Conservation (phyloP, 2,797 vertebrate species). For the Nannoperca obscura region DNA sequence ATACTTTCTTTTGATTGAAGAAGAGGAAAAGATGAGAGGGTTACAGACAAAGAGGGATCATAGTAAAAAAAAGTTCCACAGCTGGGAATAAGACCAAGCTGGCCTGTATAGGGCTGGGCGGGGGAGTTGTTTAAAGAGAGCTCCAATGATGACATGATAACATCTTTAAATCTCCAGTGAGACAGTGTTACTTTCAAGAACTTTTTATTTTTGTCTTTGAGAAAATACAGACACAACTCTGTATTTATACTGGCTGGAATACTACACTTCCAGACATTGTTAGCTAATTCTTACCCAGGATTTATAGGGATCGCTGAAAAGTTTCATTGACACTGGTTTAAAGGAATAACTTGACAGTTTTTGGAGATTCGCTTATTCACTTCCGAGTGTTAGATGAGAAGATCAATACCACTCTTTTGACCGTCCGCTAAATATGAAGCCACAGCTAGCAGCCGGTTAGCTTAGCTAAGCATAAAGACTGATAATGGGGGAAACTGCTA, state of each 20-base stretch:
- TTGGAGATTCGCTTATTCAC: neutral
- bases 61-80: slow-evolving; percentile 36
- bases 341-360: neutral
- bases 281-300: neutral
- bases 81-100: slow-evolving; percentile 47
- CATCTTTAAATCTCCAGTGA: slow-evolving; percentile 29
- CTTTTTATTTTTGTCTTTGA: slow-evolving; percentile 32
- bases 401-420: neutral
- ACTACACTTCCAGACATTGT: neutral
- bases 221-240: slow-evolving; percentile 15
- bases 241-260: neutral
- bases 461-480: neutral
- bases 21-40: slow-evolving; percentile 51
- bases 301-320: neutral
- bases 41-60: slow-evolving; percentile 54
- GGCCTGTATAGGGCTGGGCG: neutral
- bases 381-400: neutral
- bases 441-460: neutral
- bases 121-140: slow-evolving; percentile 36
- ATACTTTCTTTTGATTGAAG: slow-evolving; percentile 42
- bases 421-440: neutral
- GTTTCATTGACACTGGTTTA: neutral
- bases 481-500: neutral
- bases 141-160: slow-evolving; percentile 2
- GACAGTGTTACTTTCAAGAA: slow-evolving; percentile 23